phyloP scores from a whole-genome alignment of 2,113 vertebrate species.

The Hemiscyllium ocellatum region DNA sequence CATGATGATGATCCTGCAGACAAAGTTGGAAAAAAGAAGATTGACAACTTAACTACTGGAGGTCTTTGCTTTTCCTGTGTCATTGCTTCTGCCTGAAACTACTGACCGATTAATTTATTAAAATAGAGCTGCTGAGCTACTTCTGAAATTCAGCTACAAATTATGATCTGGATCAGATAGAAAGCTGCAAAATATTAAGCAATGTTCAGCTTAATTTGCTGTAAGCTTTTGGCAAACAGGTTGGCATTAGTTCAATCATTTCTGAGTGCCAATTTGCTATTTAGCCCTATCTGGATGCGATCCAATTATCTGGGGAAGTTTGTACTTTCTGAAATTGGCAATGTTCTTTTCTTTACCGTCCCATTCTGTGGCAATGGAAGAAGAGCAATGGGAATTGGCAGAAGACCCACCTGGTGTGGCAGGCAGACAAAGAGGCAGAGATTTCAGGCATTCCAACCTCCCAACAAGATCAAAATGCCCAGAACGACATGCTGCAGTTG shows the following conservation, averaged over 20 bases:
- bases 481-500: background rate
- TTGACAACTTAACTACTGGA: background rate
- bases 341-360: background rate
- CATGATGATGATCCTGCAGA: background rate
- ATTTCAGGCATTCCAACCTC: background rate
- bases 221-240: background rate
- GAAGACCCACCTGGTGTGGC: background rate
- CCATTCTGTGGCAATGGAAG: background rate
- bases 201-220: background rate
- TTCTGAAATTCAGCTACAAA: background rate
- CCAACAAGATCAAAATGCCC: too few species aligned
- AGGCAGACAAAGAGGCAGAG: background rate
- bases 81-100: background rate
- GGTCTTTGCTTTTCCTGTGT: background rate
- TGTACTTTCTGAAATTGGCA: background rate
- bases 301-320: background rate
- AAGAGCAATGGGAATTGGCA: background rate
- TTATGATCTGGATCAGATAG: background rate
- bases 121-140: background rate
- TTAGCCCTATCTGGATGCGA: background rate
- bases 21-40: background rate
- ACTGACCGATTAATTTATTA: background rate
- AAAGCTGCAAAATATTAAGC: background rate
- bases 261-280: too few species aligned
- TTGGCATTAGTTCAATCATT: background rate